Evolutionary conservation across 1,140 invertebrate genomes (phyloP).

Genomic region (Microplitis mediator): DNA sequence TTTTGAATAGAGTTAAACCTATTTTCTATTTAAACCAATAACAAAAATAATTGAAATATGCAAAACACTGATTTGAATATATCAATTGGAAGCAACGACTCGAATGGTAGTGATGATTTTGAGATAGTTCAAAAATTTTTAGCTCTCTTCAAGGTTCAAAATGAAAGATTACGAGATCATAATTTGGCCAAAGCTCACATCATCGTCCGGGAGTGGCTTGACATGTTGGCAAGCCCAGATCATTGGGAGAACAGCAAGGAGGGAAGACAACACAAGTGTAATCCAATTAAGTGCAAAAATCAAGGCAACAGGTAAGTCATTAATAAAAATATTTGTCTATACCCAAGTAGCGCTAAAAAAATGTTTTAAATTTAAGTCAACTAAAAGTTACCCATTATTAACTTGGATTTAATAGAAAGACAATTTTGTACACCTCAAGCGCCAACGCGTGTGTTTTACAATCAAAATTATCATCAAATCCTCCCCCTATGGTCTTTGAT

Average conservation of each 20-base stretch:
- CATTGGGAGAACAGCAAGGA: slow-evolving; percentile 46
- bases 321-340: background rate
- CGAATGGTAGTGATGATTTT: slow-evolving; percentile 57
- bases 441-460: no score
- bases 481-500: no score
- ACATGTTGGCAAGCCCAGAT: slow-evolving; percentile 62
- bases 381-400: no score
- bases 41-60: no score
- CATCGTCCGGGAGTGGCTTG: slow-evolving; percentile 66
- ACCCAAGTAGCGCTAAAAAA: background rate
- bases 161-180: slow-evolving; percentile 62
- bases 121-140: slow-evolving; percentile 64
- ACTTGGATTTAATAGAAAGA: no score
- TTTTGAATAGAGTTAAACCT: no score
- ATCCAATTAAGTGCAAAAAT: slow-evolving; percentile 40
- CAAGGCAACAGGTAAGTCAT: slow-evolving; percentile 48
- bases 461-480: no score
- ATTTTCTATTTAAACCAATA: no score
- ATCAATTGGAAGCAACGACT: slow-evolving; percentile 39
- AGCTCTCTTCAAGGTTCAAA: slow-evolving; percentile 62
- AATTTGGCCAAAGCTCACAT: slow-evolving; percentile 64
- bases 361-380: background rate
- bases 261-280: slow-evolving; percentile 39
- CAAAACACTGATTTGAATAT: slow-evolving; percentile 34
- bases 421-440: no score